Evolutionary conservation across 2,797 vertebrate genomes (phyloP).

Genomic region (Lutjanus argentimaculatus): DNA sequence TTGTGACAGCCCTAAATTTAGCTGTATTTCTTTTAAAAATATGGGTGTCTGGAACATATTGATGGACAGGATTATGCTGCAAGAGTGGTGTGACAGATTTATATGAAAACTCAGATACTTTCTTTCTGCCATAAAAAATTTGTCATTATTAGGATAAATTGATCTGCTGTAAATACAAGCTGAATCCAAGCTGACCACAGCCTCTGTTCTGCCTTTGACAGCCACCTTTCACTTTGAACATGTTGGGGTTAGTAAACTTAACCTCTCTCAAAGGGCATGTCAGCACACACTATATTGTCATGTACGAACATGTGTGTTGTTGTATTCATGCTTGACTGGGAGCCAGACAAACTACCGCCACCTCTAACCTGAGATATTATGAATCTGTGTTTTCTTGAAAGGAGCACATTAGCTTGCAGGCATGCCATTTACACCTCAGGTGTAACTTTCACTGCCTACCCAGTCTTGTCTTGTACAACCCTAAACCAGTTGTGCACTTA

Average conservation of each 20-base stretch:
- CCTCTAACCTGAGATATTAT: slow-evolving; percentile 35
- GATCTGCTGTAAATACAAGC: background rate
- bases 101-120: slow-evolving; percentile 1
- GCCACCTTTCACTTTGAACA: background rate
- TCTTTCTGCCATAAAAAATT: slow-evolving; percentile 19
- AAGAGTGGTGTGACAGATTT: slow-evolving; percentile 11
- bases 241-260: slow-evolving; percentile 13
- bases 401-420: background rate
- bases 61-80: background rate
- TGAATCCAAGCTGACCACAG: background rate
- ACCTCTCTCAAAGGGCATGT: background rate
- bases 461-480: slow-evolving; percentile 13
- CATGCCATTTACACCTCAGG: slow-evolving; percentile 15
- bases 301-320: slow-evolving; percentile 1
- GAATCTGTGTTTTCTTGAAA: slow-evolving; percentile 16
- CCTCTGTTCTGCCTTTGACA: background rate
- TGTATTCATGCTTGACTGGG: slow-evolving; percentile 19
- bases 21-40: background rate
- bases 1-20: too few relatives aligned
- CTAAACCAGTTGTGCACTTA: slow-evolving; percentile 5
- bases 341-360: slow-evolving; percentile 1
- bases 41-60: background rate
- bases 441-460: slow-evolving; percentile 26
- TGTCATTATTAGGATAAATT: slow-evolving; percentile 4
- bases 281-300: background rate